phyloP scores from a whole-genome alignment of 64 coral and sea anemone genomes.

The Montipora cactus region DNA sequence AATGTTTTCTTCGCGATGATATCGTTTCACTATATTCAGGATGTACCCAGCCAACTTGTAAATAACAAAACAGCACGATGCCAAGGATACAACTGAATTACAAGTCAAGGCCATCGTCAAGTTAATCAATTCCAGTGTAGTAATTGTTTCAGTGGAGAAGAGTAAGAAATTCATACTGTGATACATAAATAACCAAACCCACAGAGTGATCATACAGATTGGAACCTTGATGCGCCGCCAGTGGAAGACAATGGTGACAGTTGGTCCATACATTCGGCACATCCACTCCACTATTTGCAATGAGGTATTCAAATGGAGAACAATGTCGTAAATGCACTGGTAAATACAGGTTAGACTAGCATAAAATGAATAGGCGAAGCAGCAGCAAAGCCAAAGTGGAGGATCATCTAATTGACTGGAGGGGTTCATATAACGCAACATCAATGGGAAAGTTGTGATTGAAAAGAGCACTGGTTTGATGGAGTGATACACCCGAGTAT shows the following conservation, averaged over 20 bases:
- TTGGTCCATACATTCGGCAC: conserved; percentile 93
- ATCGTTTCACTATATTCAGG: conserved; percentile 51
- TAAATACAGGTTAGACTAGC: conserved; percentile 59
- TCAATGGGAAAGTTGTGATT: conserved; percentile 64
- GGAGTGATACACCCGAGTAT: conserved; percentile 72
- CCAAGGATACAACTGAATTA: conserved; percentile 82
- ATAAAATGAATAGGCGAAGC: conserved; percentile 75
- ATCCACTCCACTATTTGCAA: conserved; percentile 82
- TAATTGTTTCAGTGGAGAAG: conserved; percentile 66
- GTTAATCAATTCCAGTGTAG: conserved; percentile 71
- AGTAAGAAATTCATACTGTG: conserved; percentile 70
- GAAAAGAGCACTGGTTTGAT: conserved; percentile 87
- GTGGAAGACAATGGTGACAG: conserved; percentile 83
- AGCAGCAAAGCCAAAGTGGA: conserved; percentile 82
- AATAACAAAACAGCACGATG: conserved; percentile 92
- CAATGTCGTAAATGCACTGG: conserved; percentile 55
- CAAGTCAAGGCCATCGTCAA: conserved; percentile 85
- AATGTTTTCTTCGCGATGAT: conserved; percentile 76
- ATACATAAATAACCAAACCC: conserved; percentile 58
- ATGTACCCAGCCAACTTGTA: conserved; percentile 75
- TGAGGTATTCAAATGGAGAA: conserved; percentile 63
- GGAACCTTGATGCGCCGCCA: conserved; percentile 88
- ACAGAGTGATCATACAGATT: conserved; percentile 75
- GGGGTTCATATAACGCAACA: conserved; percentile 63
- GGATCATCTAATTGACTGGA: conserved; percentile 66